Percentiles rank a stretch among this genome's conserved stretches.
phyloP scores from a whole-genome alignment of 2,113 vertebrate genomes.

The Etheostoma cragini region DNA sequence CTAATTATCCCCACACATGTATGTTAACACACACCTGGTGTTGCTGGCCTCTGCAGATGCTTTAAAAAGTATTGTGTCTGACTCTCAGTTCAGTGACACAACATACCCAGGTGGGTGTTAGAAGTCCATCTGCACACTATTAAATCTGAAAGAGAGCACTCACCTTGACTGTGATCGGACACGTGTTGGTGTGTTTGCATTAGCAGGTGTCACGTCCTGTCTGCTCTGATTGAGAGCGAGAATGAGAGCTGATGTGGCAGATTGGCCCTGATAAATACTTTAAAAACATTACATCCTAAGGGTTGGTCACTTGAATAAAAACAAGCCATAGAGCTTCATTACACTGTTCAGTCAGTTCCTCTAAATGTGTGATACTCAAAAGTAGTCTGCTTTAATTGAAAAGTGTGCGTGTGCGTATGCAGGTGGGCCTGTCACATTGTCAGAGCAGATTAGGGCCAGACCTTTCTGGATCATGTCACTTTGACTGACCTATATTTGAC shows the following conservation, averaged over 20 bases:
- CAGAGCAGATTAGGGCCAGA: conserved; percentile 57
- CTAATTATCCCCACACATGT: conserved; percentile 55
- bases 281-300: conserved; percentile 31
- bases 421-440: conserved; percentile 58
- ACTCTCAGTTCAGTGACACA: conserved; percentile 14
- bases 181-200: conserved; percentile 51
- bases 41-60: conserved; percentile 30
- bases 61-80: conserved; percentile 43
- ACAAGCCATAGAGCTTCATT: conserved; percentile 32
- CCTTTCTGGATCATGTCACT: conserved; percentile 42
- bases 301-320: conserved; percentile 28
- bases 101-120: conserved; percentile 42
- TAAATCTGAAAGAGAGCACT: conserved; percentile 31
- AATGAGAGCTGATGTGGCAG: conserved; percentile 58
- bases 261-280: conserved; percentile 60
- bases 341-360: conserved; percentile 19
- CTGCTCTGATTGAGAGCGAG: conserved; percentile 36
- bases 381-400: conserved; percentile 48
- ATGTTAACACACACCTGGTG: conserved; percentile 17
- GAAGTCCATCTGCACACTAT: conserved; percentile 65
- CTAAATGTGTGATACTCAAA: conserved; percentile 35
- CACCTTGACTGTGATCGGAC: conserved; percentile 51
- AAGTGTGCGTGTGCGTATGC: conserved; percentile 21
- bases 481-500: conserved; percentile 57
- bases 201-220: conserved; percentile 57